Evolutionary conservation across 2,113 vertebrate genomes (phyloP), one percentile per base, ranked within the genome.

Genomic region (Ictalurus furcatus): DNA sequence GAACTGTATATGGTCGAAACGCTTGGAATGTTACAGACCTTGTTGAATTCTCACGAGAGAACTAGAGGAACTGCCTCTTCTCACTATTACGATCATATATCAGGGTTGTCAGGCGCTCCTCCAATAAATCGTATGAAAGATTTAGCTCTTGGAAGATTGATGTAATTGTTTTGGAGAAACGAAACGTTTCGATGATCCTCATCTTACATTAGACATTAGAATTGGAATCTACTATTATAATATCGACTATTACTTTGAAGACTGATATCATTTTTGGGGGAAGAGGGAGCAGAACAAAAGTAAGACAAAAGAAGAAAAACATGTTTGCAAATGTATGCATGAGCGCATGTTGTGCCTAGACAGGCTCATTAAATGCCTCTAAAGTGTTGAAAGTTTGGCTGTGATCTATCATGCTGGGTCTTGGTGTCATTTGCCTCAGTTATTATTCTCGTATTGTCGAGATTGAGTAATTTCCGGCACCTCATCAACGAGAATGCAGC

Each of bases 341-440:
- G 73, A 65, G 54, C 30, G 12, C 85, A 59, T 52, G 86, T 79
- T 67, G 86, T 82, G 61, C 48, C 56, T 71, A 44, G 61, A 54
- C 61, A 58, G 78, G 48, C 25, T 84, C 69, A 84, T 88, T 48
- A 74, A 84, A 74, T 48, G 25, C 40, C 56, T 23, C 37, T 5
- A 30, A 48, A 48, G 67, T 28, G 56, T n/a, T n/a, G 80, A 52
- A 67, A 28, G 59, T 81, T 88, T 12, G 30, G 0, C 30, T 61
- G 25, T 76, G 69, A 74, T 88, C 71, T 84, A n/a, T 76, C 67
- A 48, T 14, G 58, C 37, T 84, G 34, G 37, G 65, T 54, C 88
- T 5, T 28, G n/a, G 82, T 85, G 83, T 56, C 88, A 85, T 65
- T 67, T 17, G 59, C 58, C 48, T 28, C 63, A 76, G 79, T 44